Evolutionary conservation across 2,113 vertebrate species (phyloP).

Genomic region (Plestiodon gilberti): DNA sequence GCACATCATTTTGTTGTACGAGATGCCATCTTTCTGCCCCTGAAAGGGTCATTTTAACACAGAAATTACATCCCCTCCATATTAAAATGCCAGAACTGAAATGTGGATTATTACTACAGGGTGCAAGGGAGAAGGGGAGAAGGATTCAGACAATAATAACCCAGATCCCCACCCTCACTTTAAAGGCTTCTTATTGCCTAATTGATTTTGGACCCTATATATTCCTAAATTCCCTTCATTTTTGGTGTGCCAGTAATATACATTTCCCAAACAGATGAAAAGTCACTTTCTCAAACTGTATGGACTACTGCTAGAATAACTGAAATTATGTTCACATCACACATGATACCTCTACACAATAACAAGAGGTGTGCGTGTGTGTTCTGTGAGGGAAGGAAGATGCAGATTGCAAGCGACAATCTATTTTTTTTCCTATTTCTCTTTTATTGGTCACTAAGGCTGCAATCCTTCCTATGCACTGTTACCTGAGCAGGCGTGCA

Average conservation of each 20-base stretch:
- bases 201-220: slow-evolving; percentile 52
- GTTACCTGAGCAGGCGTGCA: no score
- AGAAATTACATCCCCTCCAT: neutral
- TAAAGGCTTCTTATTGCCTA: slow-evolving; percentile 20
- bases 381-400: neutral
- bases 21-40: slow-evolving; percentile 36
- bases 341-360: slow-evolving; percentile 22
- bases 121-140: slow-evolving; percentile 18
- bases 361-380: slow-evolving; percentile 27
- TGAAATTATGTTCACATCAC: slow-evolving; percentile 31
- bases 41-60: slow-evolving; percentile 5
- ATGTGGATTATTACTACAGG: neutral
- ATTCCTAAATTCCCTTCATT: slow-evolving; percentile 56
- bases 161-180: neutral
- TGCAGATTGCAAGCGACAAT: neutral
- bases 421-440: accelerated
- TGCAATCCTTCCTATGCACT: neutral
- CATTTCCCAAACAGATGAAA: slow-evolving; percentile 17
- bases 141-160: slow-evolving; percentile 36
- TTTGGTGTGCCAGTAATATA: slow-evolving; percentile 61
- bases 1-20: slow-evolving; percentile 69
- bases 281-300: slow-evolving; percentile 21
- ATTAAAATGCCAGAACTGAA: neutral
- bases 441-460: slow-evolving; percentile 40
- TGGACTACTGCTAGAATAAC: slow-evolving; percentile 32